Evolutionary conservation across 1,140 invertebrate genomes (phyloP), one percentile per base, ranked within the genome.

Genomic region (Sitophilus oryzae): DNA sequence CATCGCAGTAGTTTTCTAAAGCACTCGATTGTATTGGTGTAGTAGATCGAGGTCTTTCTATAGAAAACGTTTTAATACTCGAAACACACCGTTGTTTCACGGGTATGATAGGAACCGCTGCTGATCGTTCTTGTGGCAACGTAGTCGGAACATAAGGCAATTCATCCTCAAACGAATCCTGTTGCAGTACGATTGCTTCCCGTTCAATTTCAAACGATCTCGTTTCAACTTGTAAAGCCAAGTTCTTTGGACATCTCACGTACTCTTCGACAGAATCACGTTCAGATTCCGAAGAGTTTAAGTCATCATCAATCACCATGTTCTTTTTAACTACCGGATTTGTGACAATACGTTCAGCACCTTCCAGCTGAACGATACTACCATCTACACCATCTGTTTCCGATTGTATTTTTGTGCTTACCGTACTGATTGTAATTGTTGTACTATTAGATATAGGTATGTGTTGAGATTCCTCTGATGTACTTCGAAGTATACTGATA

Each of bases 81-180:
- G 76, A 76, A 20, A 76, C 76, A 22, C 85, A 77, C 45, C 90
- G 76, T 68, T 89, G 82, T 63, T 84, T 85, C 38, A 90, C 80
- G 16, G 90, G 89, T 38, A 91, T 77, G 49, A 92, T 86, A 1
- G 87, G 85, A 47, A 91, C 74, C 11, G 84, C 89, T 37, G 86
- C 78, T 5, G 89, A 86, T 40, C 89, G 82, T 73, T 92, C 89
- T 66, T 83, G 74, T 11, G 89, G 89, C 49, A 92, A 70, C 25
- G 89, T 92, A 2, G 89, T 92, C 35, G 89, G 88, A 56, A 92
- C 81, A 65, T 89, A 91, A 0, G 90, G 90, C 63, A 92, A 73
- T 73, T 92, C 89, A 49, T 89, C 88, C 56, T 93, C 89, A 59
- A 91, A 88, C 8, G 88, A 89, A 60, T 90, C 88, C 60, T 90